Evolutionary conservation across 1,140 invertebrate genomes (phyloP).

Genomic region (Calliopsis andreniformis): DNA sequence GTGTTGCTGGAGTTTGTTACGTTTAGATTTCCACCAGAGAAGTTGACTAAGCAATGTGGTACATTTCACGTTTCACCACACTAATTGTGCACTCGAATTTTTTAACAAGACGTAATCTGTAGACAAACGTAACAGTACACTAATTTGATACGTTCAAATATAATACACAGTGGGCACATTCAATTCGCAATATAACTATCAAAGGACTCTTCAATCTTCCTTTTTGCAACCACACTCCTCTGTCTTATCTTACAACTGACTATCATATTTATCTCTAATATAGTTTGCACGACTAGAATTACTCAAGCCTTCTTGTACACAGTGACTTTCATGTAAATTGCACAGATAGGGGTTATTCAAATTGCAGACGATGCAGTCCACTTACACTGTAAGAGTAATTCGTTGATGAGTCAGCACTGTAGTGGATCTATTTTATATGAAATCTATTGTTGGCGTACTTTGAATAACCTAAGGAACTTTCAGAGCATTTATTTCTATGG

Average conservation of each 20-base stretch:
- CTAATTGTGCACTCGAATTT: background rate
- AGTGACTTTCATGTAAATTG: background rate
- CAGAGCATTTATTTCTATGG: background rate
- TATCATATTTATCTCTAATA: slow-evolving; percentile 24
- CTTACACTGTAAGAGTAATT: background rate
- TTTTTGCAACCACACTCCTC: background rate
- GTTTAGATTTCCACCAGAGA: background rate
- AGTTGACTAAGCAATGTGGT: background rate
- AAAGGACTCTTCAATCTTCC: background rate
- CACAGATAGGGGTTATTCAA: slow-evolving; percentile 43
- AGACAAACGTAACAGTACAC: background rate
- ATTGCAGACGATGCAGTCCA: background rate
- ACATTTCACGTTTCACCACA: background rate
- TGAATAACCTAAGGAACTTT: slow-evolving; percentile 23
- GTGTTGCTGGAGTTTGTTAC: background rate
- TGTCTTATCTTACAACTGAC: background rate
- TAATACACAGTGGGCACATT: background rate
- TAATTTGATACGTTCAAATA: background rate
- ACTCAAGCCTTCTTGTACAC: slow-evolving; percentile 8
- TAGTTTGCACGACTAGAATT: slow-evolving; percentile 57
- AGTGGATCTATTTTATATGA: too few species aligned
- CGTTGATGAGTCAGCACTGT: too few species aligned
- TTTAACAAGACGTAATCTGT: background rate
- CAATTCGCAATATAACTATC: background rate
- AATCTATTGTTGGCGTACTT: background rate